Evolutionary conservation across 1,140 invertebrate species (phyloP), one percentile per base, ranked within the genome.

Genomic region (Calephelis virginiensis): DNA sequence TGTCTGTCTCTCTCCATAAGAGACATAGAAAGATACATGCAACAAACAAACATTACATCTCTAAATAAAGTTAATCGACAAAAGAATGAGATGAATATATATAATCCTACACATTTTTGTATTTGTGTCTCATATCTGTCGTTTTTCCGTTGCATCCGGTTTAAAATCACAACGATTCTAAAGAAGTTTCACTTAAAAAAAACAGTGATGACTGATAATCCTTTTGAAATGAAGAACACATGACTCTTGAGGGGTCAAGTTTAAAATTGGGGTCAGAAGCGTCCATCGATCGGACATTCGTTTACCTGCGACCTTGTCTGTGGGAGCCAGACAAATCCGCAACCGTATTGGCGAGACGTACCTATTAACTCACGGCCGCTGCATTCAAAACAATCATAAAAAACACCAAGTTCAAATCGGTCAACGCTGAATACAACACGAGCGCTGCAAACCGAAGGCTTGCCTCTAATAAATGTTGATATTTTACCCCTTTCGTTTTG

Each of bases 191-290:
- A n/a, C n/a, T n/a, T n/a, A n/a, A n/a, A n/a, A n/a, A n/a, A n/a
- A n/a, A 48, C 13, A 48, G 12, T 12, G n/a, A 48, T 48, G 8
- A 50, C 8, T 14, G 48, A 50, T 53, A 53, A 53, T 10, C 10
- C 49, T 53, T 53, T 17, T 53, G 40, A 43, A 43, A 43, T 43
- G 40, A 43, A 43, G 14, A 7, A 50, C n/a, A 50, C 8, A 72
- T 81, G 75, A 80, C 77, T 71, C 75, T 75, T 73, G 70, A 64
- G 75, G 76, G 81, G 82, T 85, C 78, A 84, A 75, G 59, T 67
- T 74, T 79, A 82, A 81, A 83, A 84, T 80, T 85, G 82, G 73
- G 81, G 82, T 85, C 83, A 76, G 76, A 83, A 72, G 72, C 78
- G 78, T 79, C 75, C 80, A 77, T 68, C 73, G 71, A 71, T 66